Evolutionary conservation across 2,113 vertebrate species (phyloP).

Genomic region (Okapia johnstoni): DNA sequence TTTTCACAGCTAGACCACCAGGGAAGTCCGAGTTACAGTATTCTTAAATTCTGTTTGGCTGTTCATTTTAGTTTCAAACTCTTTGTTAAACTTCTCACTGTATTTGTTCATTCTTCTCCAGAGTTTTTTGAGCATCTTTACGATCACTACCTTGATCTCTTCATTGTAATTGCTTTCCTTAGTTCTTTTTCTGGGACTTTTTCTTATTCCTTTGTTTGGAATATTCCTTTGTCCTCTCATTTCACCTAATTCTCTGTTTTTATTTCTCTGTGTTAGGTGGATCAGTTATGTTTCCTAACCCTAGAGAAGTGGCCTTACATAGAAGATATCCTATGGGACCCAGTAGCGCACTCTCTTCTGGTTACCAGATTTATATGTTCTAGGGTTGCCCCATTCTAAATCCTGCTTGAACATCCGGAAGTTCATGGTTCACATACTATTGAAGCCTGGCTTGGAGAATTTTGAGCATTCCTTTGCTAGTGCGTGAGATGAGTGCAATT

Average conservation of each 20-base stretch:
- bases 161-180: not conserved
- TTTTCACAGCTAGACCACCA: not conserved
- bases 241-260: not conserved
- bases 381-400: not conserved
- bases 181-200: not conserved
- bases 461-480: not conserved
- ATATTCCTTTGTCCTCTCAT: not conserved
- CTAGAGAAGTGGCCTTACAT: not conserved
- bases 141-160: not conserved
- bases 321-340: not conserved
- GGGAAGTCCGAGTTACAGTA: not conserved
- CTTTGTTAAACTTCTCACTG: not conserved
- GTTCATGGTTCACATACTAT: not conserved
- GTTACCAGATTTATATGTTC: not conserved
- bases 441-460: not conserved
- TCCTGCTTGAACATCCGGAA: not conserved
- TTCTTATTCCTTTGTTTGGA: not conserved
- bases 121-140: not conserved
- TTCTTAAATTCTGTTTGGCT: not conserved
- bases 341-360: not conserved
- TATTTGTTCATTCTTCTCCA: not conserved
- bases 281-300: not conserved
- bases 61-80: not conserved
- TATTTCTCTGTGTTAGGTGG: not conserved
- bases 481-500: not conserved